phyloP scores from a whole-genome alignment of 2,888 invertebrate species.

The Neuroscelio doddi region DNA sequence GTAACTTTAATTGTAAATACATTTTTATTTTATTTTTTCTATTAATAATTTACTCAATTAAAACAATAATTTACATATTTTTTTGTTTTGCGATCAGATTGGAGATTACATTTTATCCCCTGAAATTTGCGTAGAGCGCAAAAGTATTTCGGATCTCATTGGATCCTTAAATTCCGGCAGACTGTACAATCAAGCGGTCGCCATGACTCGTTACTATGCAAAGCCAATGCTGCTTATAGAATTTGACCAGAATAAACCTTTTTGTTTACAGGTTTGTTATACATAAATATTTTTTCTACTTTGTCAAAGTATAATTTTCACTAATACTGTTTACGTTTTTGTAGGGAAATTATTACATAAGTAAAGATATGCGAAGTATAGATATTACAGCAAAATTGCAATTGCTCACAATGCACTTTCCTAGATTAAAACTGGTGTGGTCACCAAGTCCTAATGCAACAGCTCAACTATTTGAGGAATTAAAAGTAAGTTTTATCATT shows the following conservation, averaged over 20 bases:
- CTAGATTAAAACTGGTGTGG: conserved; percentile 94
- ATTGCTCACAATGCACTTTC: conserved; percentile 95
- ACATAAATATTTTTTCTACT: not conserved
- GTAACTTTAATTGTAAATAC: conserved; percentile 83
- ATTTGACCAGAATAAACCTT: conserved; percentile 95
- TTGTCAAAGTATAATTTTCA: conserved; percentile 1
- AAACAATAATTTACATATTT: no score
- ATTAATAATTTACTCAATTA: not conserved
- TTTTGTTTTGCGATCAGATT: conserved; percentile 75
- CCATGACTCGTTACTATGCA: conserved; percentile 92
- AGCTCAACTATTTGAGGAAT: conserved; percentile 94
- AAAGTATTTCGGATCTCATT: conserved; percentile 95
- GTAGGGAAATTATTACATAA: conserved; percentile 86
- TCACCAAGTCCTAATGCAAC: conserved; percentile 97
- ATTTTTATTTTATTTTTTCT: conserved; percentile 6
- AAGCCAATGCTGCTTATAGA: conserved; percentile 95
- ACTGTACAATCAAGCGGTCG: conserved; percentile 94
- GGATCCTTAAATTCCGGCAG: conserved; percentile 96
- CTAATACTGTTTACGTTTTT: no score
- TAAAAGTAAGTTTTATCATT: conserved; percentile 78
- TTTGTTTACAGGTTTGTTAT: conserved; percentile 83
- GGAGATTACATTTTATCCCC: conserved; percentile 98
- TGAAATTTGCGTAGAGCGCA: conserved; percentile 96
- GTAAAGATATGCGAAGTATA: conserved; percentile 82
- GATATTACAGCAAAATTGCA: conserved; percentile 91